Conservation (phyloP, 2,888 invertebrate species). For the Opisthograptis luteolata region DNA sequence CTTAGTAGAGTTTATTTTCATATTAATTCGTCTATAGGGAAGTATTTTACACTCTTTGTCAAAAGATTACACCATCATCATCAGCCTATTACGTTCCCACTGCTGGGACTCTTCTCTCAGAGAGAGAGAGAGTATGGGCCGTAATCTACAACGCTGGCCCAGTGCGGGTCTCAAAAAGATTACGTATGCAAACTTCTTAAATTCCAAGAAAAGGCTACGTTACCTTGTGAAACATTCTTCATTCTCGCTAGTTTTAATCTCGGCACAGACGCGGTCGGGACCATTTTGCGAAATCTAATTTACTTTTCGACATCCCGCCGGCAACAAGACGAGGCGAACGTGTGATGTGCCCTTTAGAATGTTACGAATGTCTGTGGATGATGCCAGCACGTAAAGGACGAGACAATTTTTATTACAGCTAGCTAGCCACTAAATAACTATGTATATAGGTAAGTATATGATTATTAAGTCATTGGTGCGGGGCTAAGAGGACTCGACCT, state of each 20-base stretch:
- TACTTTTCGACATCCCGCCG: conserved; percentile 18
- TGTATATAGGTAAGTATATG: not conserved
- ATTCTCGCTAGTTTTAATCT: conserved; percentile 24
- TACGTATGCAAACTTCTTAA: not conserved
- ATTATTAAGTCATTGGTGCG: too few species aligned
- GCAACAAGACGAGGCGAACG: conserved; percentile 12
- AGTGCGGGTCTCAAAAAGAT: too few species aligned
- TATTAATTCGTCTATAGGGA: too few species aligned
- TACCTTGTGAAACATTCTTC: not conserved
- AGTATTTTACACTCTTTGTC: too few species aligned
- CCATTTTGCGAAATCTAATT: conserved; percentile 21
- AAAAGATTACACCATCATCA: too few species aligned
- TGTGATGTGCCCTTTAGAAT: conserved; percentile 1
- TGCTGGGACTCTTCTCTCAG: too few species aligned
- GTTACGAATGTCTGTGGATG: not conserved
- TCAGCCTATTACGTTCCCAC: too few species aligned
- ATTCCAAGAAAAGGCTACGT: not conserved
- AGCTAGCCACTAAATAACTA: too few species aligned
- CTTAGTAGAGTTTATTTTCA: too few species aligned
- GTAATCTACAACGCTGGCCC: too few species aligned
- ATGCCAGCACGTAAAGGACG: not conserved
- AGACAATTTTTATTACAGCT: not conserved
- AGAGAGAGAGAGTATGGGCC: too few species aligned
- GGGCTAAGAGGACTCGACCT: too few species aligned
- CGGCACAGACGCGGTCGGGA: conserved; percentile 4